Percentiles rank a stretch among this genome's conserved stretches.
Evolutionary conservation across 2,797 vertebrate species (phyloP).

Genomic region (Sebastiscus tertius): DNA sequence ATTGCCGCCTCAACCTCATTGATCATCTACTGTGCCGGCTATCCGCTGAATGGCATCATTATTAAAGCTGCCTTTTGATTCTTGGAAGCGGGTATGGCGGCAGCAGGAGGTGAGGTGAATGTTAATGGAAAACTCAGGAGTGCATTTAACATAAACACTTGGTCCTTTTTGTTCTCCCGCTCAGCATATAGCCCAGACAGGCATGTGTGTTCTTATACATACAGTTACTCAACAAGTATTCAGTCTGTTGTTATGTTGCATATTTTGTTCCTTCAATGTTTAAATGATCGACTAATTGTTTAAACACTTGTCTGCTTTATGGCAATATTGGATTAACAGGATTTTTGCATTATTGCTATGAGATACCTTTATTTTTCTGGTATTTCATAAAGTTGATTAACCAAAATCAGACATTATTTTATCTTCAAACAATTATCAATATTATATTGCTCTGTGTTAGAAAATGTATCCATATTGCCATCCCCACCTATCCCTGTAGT

Average conservation of each 20-base stretch:
- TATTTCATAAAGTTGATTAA: neutral
- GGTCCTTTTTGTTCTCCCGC: constrained; percentile 12
- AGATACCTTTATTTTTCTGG: neutral
- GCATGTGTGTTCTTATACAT: neutral
- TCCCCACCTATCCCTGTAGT: neutral
- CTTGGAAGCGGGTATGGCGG: constrained; percentile 44
- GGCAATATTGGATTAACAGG: neutral
- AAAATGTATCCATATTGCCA: neutral
- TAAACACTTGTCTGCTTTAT: neutral
- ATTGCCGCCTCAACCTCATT: constrained; percentile 73
- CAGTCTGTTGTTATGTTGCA: neutral
- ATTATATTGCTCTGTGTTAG: neutral
- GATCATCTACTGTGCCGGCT: constrained; percentile 69
- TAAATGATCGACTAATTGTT: neutral
- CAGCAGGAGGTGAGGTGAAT: constrained; percentile 48
- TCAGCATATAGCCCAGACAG: constrained; percentile 1
- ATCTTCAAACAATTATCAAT: neutral
- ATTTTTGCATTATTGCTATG: neutral
- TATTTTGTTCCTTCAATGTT: neutral
- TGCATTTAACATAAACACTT: constrained; percentile 37
- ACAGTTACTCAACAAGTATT: neutral
- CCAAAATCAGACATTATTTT: neutral
- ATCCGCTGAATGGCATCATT: constrained; percentile 64
- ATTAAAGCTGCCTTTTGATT: constrained; percentile 66
- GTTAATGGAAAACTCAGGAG: constrained; percentile 50